Evolutionary conservation across 2,888 invertebrate genomes (phyloP).

Genomic region (Drosophila mulleri): DNA sequence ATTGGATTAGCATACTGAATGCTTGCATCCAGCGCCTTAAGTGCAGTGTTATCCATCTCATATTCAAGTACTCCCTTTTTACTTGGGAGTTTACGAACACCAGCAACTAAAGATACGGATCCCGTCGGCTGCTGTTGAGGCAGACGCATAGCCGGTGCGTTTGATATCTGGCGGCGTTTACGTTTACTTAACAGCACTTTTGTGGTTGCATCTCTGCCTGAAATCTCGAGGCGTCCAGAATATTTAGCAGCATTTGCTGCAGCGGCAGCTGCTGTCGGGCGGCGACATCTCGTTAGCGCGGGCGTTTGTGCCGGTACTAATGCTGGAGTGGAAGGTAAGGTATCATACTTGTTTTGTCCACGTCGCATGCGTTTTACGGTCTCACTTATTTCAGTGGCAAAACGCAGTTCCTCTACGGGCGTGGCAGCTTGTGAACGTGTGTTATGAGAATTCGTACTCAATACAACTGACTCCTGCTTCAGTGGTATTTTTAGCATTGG

Average conservation of each 20-base stretch:
- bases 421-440: constrained; percentile 79
- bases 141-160: constrained; percentile 26
- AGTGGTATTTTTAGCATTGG: constrained; percentile 28
- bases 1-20: constrained; percentile 72
- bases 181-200: constrained; percentile 52
- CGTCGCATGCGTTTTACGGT: constrained; percentile 84
- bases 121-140: constrained; percentile 25
- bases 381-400: constrained; percentile 84
- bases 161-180: constrained; percentile 32
- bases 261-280: constrained; percentile 25
- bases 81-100: constrained; percentile 78
- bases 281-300: constrained; percentile 56
- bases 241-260: constrained; percentile 33
- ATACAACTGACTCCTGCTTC: constrained; percentile 32
- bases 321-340: constrained; percentile 67
- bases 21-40: constrained; percentile 73
- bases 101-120: constrained; percentile 29
- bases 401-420: constrained; percentile 82
- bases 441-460: constrained; percentile 46
- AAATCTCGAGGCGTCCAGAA: constrained; percentile 46
- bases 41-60: constrained; percentile 74
- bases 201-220: constrained; percentile 11
- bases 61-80: constrained; percentile 82
- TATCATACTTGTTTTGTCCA: constrained; percentile 83
- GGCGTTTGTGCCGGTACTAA: constrained; percentile 5